A percentile compares a stretch with the other conserved stretches of the same genome.
These are phyloP conservation scores for Lutjanus erythropterus DNA, from an alignment of 2,113 vertebrate genomes.

Conservation along the genomic window DNA sequence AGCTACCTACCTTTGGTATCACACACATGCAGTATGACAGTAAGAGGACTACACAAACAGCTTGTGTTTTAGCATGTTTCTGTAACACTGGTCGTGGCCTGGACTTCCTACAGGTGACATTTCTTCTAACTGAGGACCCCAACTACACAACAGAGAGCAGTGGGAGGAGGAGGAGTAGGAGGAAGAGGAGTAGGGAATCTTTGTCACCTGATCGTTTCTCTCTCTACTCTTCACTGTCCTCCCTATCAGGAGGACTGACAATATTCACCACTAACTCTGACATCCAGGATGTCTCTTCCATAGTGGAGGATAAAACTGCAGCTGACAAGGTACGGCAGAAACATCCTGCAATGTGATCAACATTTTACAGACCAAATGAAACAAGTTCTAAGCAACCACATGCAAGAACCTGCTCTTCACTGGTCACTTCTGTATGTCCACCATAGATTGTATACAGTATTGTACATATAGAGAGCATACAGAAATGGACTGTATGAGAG, in stretches of 20 bases:
- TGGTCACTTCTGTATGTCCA: no score
- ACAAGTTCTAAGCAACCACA: no score
- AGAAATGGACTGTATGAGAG: no score
- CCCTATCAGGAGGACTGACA: constrained; percentile 88
- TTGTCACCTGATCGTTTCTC: constrained; percentile 86
- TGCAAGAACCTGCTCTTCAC: no score
- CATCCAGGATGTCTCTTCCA: constrained; percentile 84
- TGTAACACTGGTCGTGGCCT: background rate
- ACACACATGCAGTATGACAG: background rate
- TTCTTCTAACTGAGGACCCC: constrained; percentile 90
- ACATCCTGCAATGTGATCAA: background rate
- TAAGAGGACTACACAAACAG: background rate
- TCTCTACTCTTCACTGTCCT: constrained; percentile 86
- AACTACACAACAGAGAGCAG: constrained; percentile 40
- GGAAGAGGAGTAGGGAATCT: constrained; percentile 46
- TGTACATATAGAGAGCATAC: no score
- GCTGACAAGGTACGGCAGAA: constrained; percentile 77
- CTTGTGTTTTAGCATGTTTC: background rate
- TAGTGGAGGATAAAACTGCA: constrained; percentile 86
- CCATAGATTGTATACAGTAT: no score
- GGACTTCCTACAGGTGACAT: constrained; percentile 84
- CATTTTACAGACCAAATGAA: background rate
- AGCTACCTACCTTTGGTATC: background rate
- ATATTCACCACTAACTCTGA: constrained; percentile 89
- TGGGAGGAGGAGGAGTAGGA: background rate